Evolutionary conservation across 2,888 invertebrate genomes (phyloP).

Genomic region (Troides oblongomaculatus): DNA sequence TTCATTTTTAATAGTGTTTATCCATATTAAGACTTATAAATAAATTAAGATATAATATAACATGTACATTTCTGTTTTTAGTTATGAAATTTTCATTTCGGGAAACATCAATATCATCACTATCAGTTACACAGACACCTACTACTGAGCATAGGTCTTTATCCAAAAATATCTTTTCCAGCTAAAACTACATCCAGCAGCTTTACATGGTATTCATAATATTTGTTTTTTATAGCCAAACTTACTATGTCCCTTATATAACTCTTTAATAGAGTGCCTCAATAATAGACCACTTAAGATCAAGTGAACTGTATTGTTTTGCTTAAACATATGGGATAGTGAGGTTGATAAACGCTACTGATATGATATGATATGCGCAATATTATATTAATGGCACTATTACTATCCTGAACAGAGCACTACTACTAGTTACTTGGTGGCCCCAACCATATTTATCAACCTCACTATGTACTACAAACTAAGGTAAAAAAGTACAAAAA

Average conservation of each 20-base stretch:
- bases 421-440: background rate
- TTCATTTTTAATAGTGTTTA: too few species aligned
- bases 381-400: background rate
- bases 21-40: too few species aligned
- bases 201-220: too few species aligned
- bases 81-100: too few species aligned
- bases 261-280: background rate
- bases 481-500: slow-evolving; percentile 18
- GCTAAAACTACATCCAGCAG: too few species aligned
- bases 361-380: background rate
- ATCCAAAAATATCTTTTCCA: too few species aligned
- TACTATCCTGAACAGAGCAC: slow-evolving; percentile 1
- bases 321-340: background rate
- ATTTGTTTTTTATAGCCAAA: too few species aligned
- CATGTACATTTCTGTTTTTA: too few species aligned
- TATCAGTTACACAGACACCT: too few species aligned
- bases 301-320: background rate
- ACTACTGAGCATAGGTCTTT: too few species aligned
- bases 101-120: too few species aligned
- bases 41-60: too few species aligned
- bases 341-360: background rate
- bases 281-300: background rate
- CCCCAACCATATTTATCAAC: background rate
- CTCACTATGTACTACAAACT: slow-evolving; percentile 18
- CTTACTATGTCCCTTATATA: background rate